Conservation (phyloP, 2,113 vertebrate species). For the Amphiprion percula region DNA sequence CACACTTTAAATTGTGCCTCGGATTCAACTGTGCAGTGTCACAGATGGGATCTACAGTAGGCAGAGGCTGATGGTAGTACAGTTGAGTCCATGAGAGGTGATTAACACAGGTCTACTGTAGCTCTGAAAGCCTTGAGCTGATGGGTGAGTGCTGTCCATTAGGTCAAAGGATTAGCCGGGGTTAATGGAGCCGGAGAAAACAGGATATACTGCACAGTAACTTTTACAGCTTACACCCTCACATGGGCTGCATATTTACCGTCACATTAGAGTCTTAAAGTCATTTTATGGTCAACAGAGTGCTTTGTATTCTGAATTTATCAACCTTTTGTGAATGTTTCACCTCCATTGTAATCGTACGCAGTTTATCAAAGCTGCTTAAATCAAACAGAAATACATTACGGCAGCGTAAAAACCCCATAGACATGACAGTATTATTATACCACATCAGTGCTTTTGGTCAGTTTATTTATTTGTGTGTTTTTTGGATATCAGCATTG, state of each 20-base stretch:
- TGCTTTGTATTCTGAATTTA: not conserved
- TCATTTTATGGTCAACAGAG: constrained; percentile 2
- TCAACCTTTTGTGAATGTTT: not conserved
- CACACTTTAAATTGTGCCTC: not conserved
- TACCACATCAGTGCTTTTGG: not conserved
- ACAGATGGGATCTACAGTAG: not conserved
- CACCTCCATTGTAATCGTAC: not conserved
- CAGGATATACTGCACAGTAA: constrained; percentile 46
- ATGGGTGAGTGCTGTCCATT: constrained; percentile 61
- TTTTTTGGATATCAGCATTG: not conserved
- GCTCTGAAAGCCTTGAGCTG: constrained; percentile 65
- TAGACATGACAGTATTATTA: not conserved
- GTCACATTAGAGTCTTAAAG: constrained; percentile 2
- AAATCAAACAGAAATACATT: not conserved
- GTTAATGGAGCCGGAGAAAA: constrained; percentile 73
- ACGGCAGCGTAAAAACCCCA: not conserved
- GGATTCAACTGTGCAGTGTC: not conserved
- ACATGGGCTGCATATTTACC: not conserved
- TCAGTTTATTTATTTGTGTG: not conserved
- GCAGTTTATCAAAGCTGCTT: not conserved
- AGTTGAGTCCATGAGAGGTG: constrained; percentile 64
- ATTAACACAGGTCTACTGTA: constrained; percentile 72
- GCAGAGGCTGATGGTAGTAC: constrained; percentile 1
- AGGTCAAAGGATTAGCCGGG: constrained; percentile 77
- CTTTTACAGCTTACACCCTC: constrained; percentile 40